Percentiles rank a stretch among this genome's conserved stretches.
Evolutionary conservation across 2,113 vertebrate species (phyloP).

Genomic region (Phodopus roborovskii): DNA sequence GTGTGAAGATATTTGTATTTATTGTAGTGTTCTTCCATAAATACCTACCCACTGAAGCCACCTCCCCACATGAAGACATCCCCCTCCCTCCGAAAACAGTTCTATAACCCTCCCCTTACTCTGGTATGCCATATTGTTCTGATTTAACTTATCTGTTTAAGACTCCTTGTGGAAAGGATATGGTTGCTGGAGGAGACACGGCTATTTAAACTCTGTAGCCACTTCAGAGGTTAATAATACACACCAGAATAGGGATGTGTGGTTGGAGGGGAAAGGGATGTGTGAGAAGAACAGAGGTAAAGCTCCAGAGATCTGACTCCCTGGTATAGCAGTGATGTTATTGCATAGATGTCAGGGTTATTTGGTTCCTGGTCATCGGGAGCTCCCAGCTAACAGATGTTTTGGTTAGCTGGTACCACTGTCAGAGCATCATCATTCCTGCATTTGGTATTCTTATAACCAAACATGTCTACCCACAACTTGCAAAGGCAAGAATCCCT

Average conservation of each 20-base stretch:
- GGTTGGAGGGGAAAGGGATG: background rate
- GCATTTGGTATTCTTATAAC: background rate
- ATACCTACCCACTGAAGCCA: background rate
- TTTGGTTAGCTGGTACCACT: background rate
- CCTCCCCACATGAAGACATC: background rate
- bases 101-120: slow-evolving; percentile 9
- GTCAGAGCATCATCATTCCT: fast-evolving
- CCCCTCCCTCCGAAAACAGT: background rate
- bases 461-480: background rate
- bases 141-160: slow-evolving; percentile 72
- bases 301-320: background rate
- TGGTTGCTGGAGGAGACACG: background rate
- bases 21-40: background rate
- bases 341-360: fast-evolving
- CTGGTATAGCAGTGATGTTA: background rate
- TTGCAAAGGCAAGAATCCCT: background rate
- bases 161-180: slow-evolving; percentile 26
- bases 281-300: fast-evolving
- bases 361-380: fast-evolving
- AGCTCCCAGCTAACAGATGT: fast-evolving
- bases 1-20: background rate
- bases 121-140: slow-evolving; percentile 62
- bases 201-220: background rate
- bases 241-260: background rate
- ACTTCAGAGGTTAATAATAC: background rate